phyloP scores from a whole-genome alignment of 2,113 vertebrate genomes.

The Oncorhynchus kisutch region DNA sequence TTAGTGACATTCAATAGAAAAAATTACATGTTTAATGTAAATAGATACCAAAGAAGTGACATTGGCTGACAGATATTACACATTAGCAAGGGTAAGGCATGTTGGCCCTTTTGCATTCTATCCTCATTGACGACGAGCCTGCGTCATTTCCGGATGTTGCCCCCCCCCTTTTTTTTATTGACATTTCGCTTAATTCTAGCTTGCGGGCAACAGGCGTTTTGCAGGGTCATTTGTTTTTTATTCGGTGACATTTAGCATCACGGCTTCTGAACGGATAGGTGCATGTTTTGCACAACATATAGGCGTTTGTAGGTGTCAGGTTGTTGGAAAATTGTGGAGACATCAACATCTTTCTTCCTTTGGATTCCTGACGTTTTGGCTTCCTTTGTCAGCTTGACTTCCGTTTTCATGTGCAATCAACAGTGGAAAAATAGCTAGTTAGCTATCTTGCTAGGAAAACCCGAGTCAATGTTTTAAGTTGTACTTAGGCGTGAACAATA shows the following conservation, averaged over 20 bases:
- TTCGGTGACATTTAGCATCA: conserved; percentile 2
- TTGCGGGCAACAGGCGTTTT: conserved; percentile 5
- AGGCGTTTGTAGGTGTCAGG: background rate
- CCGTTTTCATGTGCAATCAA: conserved; percentile 70
- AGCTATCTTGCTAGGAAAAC: conserved; percentile 38
- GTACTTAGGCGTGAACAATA: background rate
- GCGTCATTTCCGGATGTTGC: conserved; percentile 11
- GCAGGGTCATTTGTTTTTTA: background rate
- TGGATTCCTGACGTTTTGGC: conserved; percentile 30
- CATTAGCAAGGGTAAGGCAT: no score
- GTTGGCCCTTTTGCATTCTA: background rate
- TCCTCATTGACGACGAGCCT: background rate
- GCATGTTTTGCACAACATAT: background rate
- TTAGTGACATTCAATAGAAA: no score
- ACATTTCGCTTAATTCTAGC: conserved; percentile 15
- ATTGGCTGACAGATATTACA: no score
- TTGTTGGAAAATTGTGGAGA: background rate
- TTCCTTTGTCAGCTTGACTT: conserved; percentile 79
- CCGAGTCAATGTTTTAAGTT: background rate
- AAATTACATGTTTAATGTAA: no score
- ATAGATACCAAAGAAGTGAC: no score
- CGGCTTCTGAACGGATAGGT: background rate
- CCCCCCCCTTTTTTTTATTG: conserved; percentile 7
- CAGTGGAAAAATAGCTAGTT: conserved; percentile 23
- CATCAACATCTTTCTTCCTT: conserved; percentile 11